These are phyloP conservation scores for Pteropus alecto DNA, from an alignment of 2,113 vertebrate species.

Conservation along the genomic window DNA sequence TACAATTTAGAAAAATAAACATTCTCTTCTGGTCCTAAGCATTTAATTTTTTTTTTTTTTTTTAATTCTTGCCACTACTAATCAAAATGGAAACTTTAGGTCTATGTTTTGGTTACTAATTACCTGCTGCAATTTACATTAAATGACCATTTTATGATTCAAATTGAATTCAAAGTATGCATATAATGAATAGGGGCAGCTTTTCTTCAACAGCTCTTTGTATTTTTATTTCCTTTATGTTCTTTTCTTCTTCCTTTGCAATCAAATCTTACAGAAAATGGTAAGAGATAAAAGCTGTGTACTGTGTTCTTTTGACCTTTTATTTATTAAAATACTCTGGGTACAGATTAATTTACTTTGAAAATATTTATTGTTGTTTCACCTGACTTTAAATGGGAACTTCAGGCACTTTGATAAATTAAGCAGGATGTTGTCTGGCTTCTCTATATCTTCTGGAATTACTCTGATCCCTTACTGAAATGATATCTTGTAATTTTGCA, in stretches of 20 bases:
- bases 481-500: constrained; percentile 53
- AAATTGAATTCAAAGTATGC: not conserved
- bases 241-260: not conserved
- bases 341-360: constrained; percentile 58
- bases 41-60: not conserved
- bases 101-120: not conserved
- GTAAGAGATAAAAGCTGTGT: not conserved
- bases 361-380: constrained; percentile 68
- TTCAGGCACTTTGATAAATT: constrained; percentile 36
- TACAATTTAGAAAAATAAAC: not conserved
- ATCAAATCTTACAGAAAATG: constrained; percentile 32
- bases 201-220: not conserved
- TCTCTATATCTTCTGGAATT: constrained; percentile 46
- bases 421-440: not conserved
- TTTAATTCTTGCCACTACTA: not conserved
- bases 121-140: not conserved
- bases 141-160: not conserved
- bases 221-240: not conserved
- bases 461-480: constrained; percentile 55
- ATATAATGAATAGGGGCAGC: not conserved
- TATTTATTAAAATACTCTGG: constrained; percentile 59
- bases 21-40: not conserved
- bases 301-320: not conserved
- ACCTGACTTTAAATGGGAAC: constrained; percentile 43
- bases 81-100: not conserved